Percentiles rank a stretch among this genome's conserved stretches.
Conservation (phyloP, 1,140 invertebrate species). For the Drosophila virilis region DNA sequence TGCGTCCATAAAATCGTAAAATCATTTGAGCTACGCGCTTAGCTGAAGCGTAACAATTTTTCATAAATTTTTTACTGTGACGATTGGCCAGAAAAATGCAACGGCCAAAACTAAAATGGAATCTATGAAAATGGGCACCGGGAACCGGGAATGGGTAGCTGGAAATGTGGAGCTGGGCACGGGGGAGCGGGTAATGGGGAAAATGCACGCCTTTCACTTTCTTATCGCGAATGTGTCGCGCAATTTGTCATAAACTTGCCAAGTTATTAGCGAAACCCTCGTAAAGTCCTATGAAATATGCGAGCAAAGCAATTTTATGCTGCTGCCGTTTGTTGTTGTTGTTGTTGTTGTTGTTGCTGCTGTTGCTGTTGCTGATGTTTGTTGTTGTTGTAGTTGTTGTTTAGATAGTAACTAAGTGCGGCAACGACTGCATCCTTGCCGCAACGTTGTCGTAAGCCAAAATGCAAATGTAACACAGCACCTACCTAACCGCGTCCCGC, state of each 20-base stretch:
- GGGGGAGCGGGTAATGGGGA: neutral
- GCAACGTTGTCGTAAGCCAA: conserved; percentile 62
- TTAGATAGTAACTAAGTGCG: conserved; percentile 78
- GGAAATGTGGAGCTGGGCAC: neutral
- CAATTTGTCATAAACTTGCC: conserved; percentile 76
- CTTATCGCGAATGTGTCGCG: conserved; percentile 67
- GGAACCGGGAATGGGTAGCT: neutral
- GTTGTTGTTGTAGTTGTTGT: conserved; percentile 30
- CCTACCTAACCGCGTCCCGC: conserved; percentile 35
- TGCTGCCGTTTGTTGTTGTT: conserved; percentile 13
- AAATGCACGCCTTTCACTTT: conserved; percentile 69
- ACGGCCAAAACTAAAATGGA: conserved; percentile 4
- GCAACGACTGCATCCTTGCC: conserved; percentile 55
- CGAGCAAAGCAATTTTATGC: conserved; percentile 22
- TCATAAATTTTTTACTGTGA: conserved; percentile 29
- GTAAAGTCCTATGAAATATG: conserved; percentile 76
- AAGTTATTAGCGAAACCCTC: conserved; percentile 65
- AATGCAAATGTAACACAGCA: conserved; percentile 79
- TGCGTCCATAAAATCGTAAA: conserved; percentile 31
- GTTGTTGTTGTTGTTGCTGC: neutral
- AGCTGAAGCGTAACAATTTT: conserved; percentile 13
- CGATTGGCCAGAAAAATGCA: conserved; percentile 18
- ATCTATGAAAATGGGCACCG: no score
- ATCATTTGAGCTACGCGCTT: conserved; percentile 51
- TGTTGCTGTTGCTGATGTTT: neutral